Evolutionary conservation across 2,797 vertebrate species (phyloP).

Genomic region (Aldrovandia affinis): DNA sequence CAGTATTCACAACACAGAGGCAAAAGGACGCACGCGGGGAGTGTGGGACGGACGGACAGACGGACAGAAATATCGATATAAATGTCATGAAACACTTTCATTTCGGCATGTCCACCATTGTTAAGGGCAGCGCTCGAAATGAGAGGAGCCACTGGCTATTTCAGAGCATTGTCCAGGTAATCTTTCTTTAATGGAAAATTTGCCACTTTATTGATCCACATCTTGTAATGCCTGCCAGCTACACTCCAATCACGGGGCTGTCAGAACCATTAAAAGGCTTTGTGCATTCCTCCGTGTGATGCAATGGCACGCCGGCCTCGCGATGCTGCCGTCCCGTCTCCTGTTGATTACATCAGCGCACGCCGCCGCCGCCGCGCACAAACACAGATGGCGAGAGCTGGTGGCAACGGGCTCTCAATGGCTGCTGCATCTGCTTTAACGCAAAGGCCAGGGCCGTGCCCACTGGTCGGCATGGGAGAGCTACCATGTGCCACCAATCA

Average conservation of each 20-base stretch:
- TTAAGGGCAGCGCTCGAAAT: slow-evolving; percentile 75
- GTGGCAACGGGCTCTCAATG: neutral
- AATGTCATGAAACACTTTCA: slow-evolving; percentile 56
- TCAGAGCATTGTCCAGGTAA: slow-evolving; percentile 87
- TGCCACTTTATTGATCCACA: slow-evolving; percentile 95
- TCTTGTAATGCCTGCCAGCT: slow-evolving; percentile 90
- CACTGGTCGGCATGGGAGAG: neutral
- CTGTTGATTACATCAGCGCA: slow-evolving; percentile 60
- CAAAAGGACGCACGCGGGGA: no score
- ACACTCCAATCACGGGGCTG: slow-evolving; percentile 92
- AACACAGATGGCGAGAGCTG: neutral
- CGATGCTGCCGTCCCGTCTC: slow-evolving; percentile 48
- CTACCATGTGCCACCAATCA: neutral
- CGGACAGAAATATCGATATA: slow-evolving; percentile 11
- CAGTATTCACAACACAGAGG: neutral
- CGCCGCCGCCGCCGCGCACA: slow-evolving; percentile 45
- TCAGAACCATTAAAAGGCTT: slow-evolving; percentile 87
- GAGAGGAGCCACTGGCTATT: slow-evolving; percentile 88
- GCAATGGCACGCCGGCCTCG: slow-evolving; percentile 68
- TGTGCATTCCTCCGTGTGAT: slow-evolving; percentile 67
- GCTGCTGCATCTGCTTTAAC: neutral
- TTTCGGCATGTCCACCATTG: slow-evolving; percentile 69
- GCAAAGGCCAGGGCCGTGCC: neutral
- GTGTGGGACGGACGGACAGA: neutral
- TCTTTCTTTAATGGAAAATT: slow-evolving; percentile 98